Conservation (phyloP, 2,888 invertebrate genomes). For the Galerucella pusilla region DNA sequence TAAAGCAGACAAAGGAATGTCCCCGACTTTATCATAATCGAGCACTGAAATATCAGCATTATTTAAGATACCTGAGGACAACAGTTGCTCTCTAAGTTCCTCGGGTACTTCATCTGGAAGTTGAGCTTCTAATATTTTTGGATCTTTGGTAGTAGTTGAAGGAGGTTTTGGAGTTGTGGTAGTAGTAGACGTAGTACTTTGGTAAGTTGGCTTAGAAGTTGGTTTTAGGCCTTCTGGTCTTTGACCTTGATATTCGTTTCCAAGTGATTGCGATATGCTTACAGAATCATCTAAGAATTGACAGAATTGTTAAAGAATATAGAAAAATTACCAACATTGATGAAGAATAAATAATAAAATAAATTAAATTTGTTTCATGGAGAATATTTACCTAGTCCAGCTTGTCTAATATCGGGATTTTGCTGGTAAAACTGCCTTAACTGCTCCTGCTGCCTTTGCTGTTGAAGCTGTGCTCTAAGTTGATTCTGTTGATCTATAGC, state of each 20-base stretch:
- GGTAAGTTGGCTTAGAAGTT: slow-evolving; percentile 38
- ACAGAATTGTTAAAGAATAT: background rate
- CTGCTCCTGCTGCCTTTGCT: slow-evolving; percentile 53
- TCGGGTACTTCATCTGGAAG: slow-evolving; percentile 91
- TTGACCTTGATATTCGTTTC: slow-evolving; percentile 36
- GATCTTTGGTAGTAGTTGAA: slow-evolving; percentile 66
- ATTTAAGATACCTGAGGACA: slow-evolving; percentile 86
- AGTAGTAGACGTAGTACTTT: slow-evolving; percentile 64
- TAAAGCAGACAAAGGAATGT: slow-evolving; percentile 83
- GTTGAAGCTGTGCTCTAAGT: slow-evolving; percentile 38
- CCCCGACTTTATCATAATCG: slow-evolving; percentile 90
- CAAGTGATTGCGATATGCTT: slow-evolving; percentile 33
- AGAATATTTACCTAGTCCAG: background rate
- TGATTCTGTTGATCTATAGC: slow-evolving; percentile 51
- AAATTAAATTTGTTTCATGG: too few species aligned
- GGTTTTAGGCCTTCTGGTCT: slow-evolving; percentile 44
- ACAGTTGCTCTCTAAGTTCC: slow-evolving; percentile 82
- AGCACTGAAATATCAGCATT: slow-evolving; percentile 89
- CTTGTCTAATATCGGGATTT: slow-evolving; percentile 58
- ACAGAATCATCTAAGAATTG: slow-evolving; percentile 58
- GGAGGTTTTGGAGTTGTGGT: slow-evolving; percentile 65
- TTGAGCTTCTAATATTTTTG: slow-evolving; percentile 69
- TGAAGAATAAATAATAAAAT: too few species aligned
- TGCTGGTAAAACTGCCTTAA: slow-evolving; percentile 63
- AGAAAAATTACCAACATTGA: background rate